Conservation (phyloP, 2,888 invertebrate genomes). For the Rhagonycha lutea region DNA sequence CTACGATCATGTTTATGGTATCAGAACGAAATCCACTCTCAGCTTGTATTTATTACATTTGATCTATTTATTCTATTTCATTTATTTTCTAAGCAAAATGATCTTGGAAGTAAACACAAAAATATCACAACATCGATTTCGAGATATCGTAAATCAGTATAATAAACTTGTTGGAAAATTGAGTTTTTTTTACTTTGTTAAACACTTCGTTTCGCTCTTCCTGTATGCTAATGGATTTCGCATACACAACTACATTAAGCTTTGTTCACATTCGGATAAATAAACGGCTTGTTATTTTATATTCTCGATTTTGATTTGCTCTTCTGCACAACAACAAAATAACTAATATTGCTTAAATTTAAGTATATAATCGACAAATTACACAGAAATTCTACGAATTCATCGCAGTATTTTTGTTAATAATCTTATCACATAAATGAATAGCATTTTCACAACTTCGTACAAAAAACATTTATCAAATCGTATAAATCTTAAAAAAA, state of each 20-base stretch:
- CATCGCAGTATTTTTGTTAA: not conserved
- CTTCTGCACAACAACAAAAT: no score
- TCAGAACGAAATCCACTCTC: conserved; percentile 1
- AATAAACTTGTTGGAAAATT: not conserved
- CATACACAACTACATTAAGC: not conserved
- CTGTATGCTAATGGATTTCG: not conserved
- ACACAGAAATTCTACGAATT: not conserved
- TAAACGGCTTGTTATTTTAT: not conserved
- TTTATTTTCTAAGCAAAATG: not conserved
- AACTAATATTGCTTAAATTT: no score
- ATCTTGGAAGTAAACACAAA: not conserved
- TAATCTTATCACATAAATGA: not conserved
- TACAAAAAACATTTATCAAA: not conserved
- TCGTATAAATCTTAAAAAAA: not conserved
- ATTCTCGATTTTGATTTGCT: not conserved
- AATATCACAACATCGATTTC: not conserved
- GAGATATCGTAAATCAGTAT: not conserved
- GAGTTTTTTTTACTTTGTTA: not conserved
- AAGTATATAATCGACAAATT: not conserved
- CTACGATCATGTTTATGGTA: conserved; percentile 2
- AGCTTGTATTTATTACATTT: conserved; percentile 3
- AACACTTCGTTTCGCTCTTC: not conserved
- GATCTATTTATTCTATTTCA: conserved; percentile 1
- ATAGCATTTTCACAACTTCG: not conserved
- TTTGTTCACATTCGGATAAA: not conserved